Conservation (phyloP, 2,888 invertebrate species). For the Schizaphis graminum region DNA sequence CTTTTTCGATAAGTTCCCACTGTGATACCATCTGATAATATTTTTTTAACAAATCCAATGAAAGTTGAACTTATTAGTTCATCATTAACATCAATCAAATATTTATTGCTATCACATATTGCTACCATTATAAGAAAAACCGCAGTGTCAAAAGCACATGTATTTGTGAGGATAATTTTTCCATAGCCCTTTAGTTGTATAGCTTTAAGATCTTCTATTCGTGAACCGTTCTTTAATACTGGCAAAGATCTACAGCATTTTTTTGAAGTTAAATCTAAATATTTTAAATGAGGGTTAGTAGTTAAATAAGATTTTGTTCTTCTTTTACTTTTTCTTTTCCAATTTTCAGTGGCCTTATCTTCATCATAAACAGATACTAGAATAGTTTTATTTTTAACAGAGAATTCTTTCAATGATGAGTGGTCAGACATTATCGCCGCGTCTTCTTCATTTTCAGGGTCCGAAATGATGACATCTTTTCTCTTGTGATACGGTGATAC, state of each 20-base stretch:
- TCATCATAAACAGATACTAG: not conserved
- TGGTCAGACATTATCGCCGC: too few relatives aligned
- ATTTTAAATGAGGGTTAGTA: constrained; percentile 3
- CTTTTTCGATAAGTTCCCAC: not conserved
- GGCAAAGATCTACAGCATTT: not conserved
- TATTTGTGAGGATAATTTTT: constrained; percentile 15
- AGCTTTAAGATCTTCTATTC: not conserved
- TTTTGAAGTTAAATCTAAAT: constrained; percentile 16
- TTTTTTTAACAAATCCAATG: not conserved
- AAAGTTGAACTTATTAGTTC: not conserved
- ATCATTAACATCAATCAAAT: not conserved
- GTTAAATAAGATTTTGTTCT: constrained; percentile 12
- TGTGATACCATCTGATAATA: not conserved
- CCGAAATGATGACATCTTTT: too few relatives aligned
- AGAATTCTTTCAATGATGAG: too few relatives aligned
- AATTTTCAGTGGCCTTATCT: constrained; percentile 6
- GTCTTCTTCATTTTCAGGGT: too few relatives aligned
- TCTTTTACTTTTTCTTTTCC: constrained; percentile 2
- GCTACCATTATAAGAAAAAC: constrained; percentile 26
- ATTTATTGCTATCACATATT: constrained; percentile 23
- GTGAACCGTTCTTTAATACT: constrained; percentile 17
- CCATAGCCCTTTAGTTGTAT: constrained; percentile 18
- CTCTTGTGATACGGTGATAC: too few relatives aligned
- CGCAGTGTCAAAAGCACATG: constrained; percentile 19
- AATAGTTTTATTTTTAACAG: not conserved